A percentile compares a stretch with the other conserved stretches of the same genome.
phyloP scores from a whole-genome alignment of 2,888 invertebrate genomes.

The Troides aeacus region DNA sequence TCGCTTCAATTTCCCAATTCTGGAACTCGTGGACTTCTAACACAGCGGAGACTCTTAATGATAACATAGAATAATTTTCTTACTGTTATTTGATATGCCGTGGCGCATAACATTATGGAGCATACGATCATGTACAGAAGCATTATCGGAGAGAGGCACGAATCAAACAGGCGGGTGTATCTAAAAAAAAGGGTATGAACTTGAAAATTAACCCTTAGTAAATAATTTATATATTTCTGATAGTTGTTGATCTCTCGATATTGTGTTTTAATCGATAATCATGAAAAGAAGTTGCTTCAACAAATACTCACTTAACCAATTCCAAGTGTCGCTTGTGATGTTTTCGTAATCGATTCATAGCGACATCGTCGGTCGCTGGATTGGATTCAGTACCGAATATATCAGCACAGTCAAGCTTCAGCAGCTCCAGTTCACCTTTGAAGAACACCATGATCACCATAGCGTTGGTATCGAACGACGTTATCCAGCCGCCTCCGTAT shows the following conservation, averaged over 20 bases:
- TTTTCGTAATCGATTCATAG: conserved; percentile 46
- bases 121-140: conserved; percentile 66
- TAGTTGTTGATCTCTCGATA: too few relatives aligned
- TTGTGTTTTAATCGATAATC: too few relatives aligned
- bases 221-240: too few relatives aligned
- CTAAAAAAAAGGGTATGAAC: conserved; percentile 43
- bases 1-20: too few relatives aligned
- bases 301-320: conserved; percentile 55
- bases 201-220: too few relatives aligned
- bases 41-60: too few relatives aligned
- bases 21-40: too few relatives aligned
- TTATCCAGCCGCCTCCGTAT: conserved; percentile 69
- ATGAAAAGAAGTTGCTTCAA: too few relatives aligned
- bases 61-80: conserved; percentile 34
- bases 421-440: conserved; percentile 57
- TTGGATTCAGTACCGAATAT: conserved; percentile 50
- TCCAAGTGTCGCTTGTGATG: conserved; percentile 59
- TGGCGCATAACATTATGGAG: conserved; percentile 68
- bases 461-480: conserved; percentile 64
- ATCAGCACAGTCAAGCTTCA: conserved; percentile 52
- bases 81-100: conserved; percentile 69
- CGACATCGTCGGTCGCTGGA: conserved; percentile 35
- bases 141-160: conserved; percentile 67
- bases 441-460: conserved; percentile 72
- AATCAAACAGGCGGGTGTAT: conserved; percentile 53